Percentiles rank a stretch among this genome's conserved stretches.
Conservation (phyloP, 1,140 invertebrate genomes). For the Anoplophora glabripennis region DNA sequence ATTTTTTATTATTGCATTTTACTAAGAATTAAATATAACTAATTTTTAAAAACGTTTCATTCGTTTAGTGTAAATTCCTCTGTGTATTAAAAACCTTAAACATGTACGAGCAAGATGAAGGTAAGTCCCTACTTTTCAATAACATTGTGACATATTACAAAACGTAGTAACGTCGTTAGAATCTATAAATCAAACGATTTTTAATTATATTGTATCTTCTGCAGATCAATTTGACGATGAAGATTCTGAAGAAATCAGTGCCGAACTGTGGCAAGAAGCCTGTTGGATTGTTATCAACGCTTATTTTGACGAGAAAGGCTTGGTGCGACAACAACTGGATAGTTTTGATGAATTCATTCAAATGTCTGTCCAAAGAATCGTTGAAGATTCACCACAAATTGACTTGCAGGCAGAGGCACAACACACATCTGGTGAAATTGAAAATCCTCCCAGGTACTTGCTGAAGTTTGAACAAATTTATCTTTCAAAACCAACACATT, state of each 20-base stretch:
- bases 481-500: constrained; percentile 97
- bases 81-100: constrained; percentile 2
- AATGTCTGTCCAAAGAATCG: constrained; percentile 98
- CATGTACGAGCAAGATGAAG: constrained; percentile 48
- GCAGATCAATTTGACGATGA: constrained; percentile 71
- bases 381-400: constrained; percentile 96
- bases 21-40: no score
- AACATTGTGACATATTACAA: background rate
- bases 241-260: constrained; percentile 86
- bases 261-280: constrained; percentile 98
- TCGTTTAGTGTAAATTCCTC: background rate
- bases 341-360: constrained; percentile 99
- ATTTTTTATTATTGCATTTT: no score
- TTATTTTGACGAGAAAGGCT: constrained; percentile 98
- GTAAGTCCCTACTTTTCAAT: constrained; percentile 23
- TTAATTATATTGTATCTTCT: constrained; percentile 14
- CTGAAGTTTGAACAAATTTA: constrained; percentile 99
- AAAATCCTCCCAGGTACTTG: constrained; percentile 86
- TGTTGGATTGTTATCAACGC: constrained; percentile 99
- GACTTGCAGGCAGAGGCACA: constrained; percentile 97
- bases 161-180: background rate
- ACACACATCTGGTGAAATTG: constrained; percentile 88
- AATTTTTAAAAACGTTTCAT: no score
- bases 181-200: constrained; percentile 10
- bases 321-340: constrained; percentile 97